Evolutionary conservation across 2,113 vertebrate species (phyloP), one percentile per base, ranked within the genome.

Genomic region (Bostrychus sinensis): DNA sequence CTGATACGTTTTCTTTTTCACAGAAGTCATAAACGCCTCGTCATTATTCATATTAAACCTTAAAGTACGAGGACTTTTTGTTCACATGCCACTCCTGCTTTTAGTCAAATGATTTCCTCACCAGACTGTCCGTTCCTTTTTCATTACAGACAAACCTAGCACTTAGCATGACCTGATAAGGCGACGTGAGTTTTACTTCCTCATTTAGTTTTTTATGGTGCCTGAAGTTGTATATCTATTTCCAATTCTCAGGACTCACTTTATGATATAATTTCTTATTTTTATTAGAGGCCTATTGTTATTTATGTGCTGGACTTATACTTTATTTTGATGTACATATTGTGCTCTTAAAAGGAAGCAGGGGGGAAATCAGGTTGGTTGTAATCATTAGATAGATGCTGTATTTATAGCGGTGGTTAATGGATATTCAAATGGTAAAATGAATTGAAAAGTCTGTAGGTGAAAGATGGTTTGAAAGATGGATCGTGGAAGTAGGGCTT

Each of bases 271-370:
- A 72, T 51, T 56, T 62, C 26, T 77, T 63, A 50, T 76, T 56
- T 41, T 72, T 71, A 60, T 77, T 66, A 68, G 34, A 63, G 34
- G 58, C 58, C 56, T 70, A 34, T 69, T 45, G 50, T 69, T 85
- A 86, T 86, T 86, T 85, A 85, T 81, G 78, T 82, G 82, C 67
- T 80, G 80, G 64, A 81, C 51, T 75, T 51, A 19, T 69, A 75
- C 62, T 69, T 70, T 66, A 55, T 79, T 76, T 53, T 42, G 48
- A 66, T 86, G 82, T 86, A 76, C 68, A 78, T 81, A 66, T 57
- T 39, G 48, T 12, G 34, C 62, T 73, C 56, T 72, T 72, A 46
- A 71, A 26, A 59, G 43, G 64, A 61, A 28, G 42, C 14, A 12
- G 10, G 37, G 34, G 14, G 42, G 62, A 45, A 64, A 38, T 38